These are phyloP conservation scores for Penelope pileata DNA, from an alignment of 2,113 vertebrate species.

Conservation along the genomic window DNA sequence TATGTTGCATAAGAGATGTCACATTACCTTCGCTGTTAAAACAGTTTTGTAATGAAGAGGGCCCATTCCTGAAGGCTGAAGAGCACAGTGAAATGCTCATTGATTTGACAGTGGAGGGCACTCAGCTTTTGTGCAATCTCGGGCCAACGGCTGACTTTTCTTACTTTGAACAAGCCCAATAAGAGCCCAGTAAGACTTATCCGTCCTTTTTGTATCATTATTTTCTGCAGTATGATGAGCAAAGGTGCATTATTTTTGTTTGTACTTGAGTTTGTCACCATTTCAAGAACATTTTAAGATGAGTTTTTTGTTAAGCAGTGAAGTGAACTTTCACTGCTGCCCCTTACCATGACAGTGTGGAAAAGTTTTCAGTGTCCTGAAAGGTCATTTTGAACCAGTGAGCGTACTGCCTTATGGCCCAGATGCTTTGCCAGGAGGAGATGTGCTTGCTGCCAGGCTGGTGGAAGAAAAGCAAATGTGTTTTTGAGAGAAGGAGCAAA, in stretches of 20 bases:
- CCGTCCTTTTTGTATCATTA: neutral
- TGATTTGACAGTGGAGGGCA: slow-evolving; percentile 34
- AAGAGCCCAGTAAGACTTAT: slow-evolving; percentile 30
- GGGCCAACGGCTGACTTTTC: slow-evolving; percentile 21
- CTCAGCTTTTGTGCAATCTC: neutral
- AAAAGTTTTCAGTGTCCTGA: neutral
- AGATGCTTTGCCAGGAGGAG: neutral
- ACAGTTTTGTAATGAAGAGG: slow-evolving; percentile 54
- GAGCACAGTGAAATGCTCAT: neutral
- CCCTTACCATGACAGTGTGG: neutral
- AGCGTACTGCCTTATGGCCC: neutral
- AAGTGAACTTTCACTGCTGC: neutral
- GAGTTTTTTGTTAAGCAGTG: neutral
- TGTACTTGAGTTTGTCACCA: neutral
- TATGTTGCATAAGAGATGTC: slow-evolving; percentile 83
- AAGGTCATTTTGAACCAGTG: neutral
- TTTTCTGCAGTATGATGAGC: slow-evolving; percentile 4
- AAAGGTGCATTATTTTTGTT: slow-evolving; percentile 36
- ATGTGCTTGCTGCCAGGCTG: neutral
- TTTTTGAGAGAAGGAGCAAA: neutral
- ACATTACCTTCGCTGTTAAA: slow-evolving; percentile 75
- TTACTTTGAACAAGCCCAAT: slow-evolving; percentile 13
- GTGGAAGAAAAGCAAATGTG: neutral
- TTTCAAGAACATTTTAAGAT: neutral
- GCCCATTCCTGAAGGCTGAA: slow-evolving; percentile 16